Conservation (phyloP, 1,140 invertebrate genomes). For the Lithobius niger region DNA sequence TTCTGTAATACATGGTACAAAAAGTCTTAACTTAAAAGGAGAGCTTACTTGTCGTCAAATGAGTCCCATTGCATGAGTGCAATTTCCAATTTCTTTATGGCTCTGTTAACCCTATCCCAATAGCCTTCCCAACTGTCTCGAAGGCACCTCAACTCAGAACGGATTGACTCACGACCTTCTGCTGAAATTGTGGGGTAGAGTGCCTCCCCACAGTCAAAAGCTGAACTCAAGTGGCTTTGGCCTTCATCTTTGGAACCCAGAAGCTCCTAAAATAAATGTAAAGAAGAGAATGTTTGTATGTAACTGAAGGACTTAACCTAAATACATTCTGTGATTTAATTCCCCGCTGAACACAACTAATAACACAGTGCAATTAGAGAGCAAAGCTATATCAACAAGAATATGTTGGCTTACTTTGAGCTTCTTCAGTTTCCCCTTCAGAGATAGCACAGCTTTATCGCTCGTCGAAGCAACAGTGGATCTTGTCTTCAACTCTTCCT, state of each 20-base stretch:
- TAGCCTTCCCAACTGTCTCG: constrained; percentile 69
- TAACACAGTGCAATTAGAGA: no score
- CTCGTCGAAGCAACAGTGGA: constrained; percentile 47
- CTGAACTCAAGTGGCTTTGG: constrained; percentile 57
- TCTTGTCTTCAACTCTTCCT: constrained; percentile 51
- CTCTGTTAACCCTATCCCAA: constrained; percentile 64
- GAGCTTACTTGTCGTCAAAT: constrained; percentile 53
- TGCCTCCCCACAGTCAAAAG: constrained; percentile 70
- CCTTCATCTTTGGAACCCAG: constrained; percentile 45
- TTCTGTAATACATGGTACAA: no score
- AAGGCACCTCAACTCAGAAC: constrained; percentile 62
- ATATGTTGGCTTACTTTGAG: constrained; percentile 29
- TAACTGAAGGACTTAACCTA: no score
- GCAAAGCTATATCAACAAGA: no score
- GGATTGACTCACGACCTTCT: constrained; percentile 67
- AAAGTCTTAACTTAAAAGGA: no score
- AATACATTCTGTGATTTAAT: no score
- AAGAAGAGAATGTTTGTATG: constrained; percentile 1
- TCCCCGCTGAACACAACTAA: background rate
- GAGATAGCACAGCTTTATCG: constrained; percentile 43
- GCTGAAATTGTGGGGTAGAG: constrained; percentile 73
- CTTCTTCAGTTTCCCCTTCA: constrained; percentile 44
- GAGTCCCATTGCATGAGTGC: constrained; percentile 73
- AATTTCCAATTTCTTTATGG: constrained; percentile 72
- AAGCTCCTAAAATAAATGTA: constrained; percentile 15